Evolutionary conservation across 1,140 invertebrate species (phyloP).

Genomic region (Drosophila bocqueti): DNA sequence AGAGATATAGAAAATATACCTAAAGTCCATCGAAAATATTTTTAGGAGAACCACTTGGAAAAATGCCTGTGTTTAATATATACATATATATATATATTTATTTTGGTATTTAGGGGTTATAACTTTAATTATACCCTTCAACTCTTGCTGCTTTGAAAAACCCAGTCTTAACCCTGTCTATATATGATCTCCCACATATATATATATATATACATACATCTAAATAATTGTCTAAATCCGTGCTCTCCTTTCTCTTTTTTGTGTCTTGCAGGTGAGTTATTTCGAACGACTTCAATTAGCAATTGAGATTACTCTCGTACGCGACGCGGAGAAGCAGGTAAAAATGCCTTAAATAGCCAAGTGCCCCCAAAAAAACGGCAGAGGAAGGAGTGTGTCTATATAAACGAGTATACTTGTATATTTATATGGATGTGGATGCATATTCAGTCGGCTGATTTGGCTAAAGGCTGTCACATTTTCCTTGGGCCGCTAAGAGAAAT

Average conservation of each 20-base stretch:
- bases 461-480: slow-evolving; percentile 78
- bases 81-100: too few relatives aligned
- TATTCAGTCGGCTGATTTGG: slow-evolving; percentile 67
- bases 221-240: slow-evolving; percentile 15
- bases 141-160: not conserved
- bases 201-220: not conserved
- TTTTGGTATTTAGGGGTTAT: not conserved
- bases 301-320: slow-evolving; percentile 37
- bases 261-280: slow-evolving; percentile 65
- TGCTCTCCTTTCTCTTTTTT: slow-evolving; percentile 36
- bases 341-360: slow-evolving; percentile 66
- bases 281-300: slow-evolving; percentile 54
- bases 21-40: too few relatives aligned
- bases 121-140: not conserved
- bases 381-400: not conserved
- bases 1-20: too few relatives aligned
- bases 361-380: slow-evolving; percentile 16
- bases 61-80: too few relatives aligned
- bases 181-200: too few relatives aligned
- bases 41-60: too few relatives aligned
- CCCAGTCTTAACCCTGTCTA: not conserved
- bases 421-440: slow-evolving; percentile 44
- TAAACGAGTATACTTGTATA: not conserved
- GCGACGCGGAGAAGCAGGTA: slow-evolving; percentile 49
- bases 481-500: slow-evolving; percentile 62